Evolutionary conservation across 1,140 invertebrate genomes (phyloP), one percentile per base, ranked within the genome.

Genomic region (Plectrocnemia conspersa): DNA sequence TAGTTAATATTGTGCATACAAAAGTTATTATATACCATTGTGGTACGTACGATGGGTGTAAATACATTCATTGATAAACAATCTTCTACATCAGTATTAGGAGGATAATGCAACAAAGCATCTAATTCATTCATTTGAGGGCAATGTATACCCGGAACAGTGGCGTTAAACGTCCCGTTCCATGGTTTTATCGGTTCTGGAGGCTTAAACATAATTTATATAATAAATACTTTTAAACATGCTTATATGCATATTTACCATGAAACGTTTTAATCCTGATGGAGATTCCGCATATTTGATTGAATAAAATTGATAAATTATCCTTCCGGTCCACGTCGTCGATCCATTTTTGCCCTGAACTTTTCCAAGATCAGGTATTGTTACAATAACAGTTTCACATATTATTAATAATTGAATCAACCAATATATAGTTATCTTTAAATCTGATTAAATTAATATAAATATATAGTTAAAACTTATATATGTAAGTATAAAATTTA

Each of bases 11-110:
- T 7, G 6, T 38, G 42, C 27, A 29, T 9, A 29, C 27, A 29
- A 29, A 7, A 29, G 27, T 13, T 7, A 29, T 29, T 9, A 9
- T 29, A 9, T 29, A 29, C 7, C 13, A 29, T 29, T 29, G n/a
- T 9, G n/a, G n/a, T 7, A 29, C 13, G 42, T 52, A 56, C 54
- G 13, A 54, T 72, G 49, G 53, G 59, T 10, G 64, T 68, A 45
- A 63, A 68, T 21, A 67, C 64, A 52, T 67, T 68, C n/a, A 67
- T 49, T 56, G 52, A 64, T 6, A 67, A 36, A 56, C 66, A 68
- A 59, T 68, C 65, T 54, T 68, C 65, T n/a, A 52, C 2, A 38
- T 57, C 55, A 38, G 45, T 41, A 3, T 19, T 33, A 27, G 40
- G 18, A 4, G 16, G 15, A 13, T 9, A 5, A 23, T 32, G 18